Base-by-base conservation (phyloP, 2,113 vertebrate genomes). In the Hippocampus barbouri region DNA sequence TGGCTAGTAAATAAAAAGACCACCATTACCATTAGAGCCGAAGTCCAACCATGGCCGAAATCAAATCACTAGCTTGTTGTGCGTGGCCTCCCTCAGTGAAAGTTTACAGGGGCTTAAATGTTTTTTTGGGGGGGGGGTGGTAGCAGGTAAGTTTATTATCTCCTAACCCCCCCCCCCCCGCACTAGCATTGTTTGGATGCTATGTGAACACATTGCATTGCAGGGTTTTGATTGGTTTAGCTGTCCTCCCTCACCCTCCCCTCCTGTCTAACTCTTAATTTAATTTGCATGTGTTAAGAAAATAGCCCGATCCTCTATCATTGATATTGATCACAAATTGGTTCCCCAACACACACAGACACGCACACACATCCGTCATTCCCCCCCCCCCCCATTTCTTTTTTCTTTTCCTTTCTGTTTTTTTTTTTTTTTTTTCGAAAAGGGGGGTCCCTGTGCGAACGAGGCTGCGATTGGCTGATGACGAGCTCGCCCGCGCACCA, bases 401-500 rank as follows among this genome's bases (percentile, higher is more conserved):
- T 21, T 56, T 56, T 56, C 40, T 38, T 62, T 38, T 62, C 25
- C 34, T 21, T 21, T 10, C 8, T 20, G 38, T 34, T 18, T 4
- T 27, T 63, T 77, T 77, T 81, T 65, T 86, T 73, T 82, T 78
- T 72, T 89, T 90, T 90, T 86, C 70, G 86, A 88, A 92, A 91
- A 90, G 87, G 91, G 93, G 92, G 92, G 92, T 91, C 87, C 90
- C 90, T 92, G 91, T 93, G 92, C 93, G 92, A 96, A 93, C 92
- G 86, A 88, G 88, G 81, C 88, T 68, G 92, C 90, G 94, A 96
- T 98, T 98, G 96, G 96, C 92, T 89, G 93, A 92, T 97, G 95
- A 97, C 95, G 95, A 96, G 87, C 93, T 96, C 96, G 93, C 91
- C 91, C 92, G 90, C 89, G 86, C 88, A 93, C 96, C 96, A 98